Conservation (phyloP, 2,888 invertebrate species). For the Thecocarcelia acutangulata region DNA sequence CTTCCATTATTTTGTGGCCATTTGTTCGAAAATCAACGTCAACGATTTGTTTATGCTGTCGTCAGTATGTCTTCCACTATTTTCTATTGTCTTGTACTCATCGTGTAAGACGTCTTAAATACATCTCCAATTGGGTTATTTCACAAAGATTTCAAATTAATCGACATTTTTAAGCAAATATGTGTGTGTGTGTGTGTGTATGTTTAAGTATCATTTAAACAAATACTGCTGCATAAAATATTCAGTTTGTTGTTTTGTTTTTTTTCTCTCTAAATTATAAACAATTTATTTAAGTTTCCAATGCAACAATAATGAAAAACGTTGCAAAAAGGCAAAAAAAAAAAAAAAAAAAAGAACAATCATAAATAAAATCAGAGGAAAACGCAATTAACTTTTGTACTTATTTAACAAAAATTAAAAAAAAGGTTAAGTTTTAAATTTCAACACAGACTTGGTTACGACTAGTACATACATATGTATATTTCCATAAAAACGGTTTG, state of each 20-base stretch:
- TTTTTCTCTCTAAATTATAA: conserved; percentile 59
- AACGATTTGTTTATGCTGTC: too few relatives aligned
- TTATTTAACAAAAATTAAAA: conserved; percentile 46
- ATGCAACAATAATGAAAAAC: conserved; percentile 61
- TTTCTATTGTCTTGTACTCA: too few relatives aligned
- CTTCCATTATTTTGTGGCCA: too few relatives aligned
- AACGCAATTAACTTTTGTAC: conserved; percentile 59
- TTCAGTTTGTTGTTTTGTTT: conserved; percentile 27
- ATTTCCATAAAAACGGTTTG: conserved; percentile 22
- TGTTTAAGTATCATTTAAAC: conserved; percentile 46
- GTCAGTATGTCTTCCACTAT: too few relatives aligned
- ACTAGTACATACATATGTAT: too few relatives aligned
- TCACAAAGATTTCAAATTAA: conserved; percentile 34
- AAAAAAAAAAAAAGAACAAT: conserved; percentile 44
- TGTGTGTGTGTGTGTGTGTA: conserved; percentile 38
- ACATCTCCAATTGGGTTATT: too few relatives aligned
- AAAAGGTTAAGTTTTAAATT: conserved; percentile 57
- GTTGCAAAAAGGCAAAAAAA: conserved; percentile 32
- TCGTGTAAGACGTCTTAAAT: too few relatives aligned
- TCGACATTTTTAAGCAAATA: conserved; percentile 38
- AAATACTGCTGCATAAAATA: conserved; percentile 41
- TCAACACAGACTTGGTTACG: conserved; percentile 46
- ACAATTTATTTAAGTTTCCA: conserved; percentile 66
- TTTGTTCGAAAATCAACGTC: too few relatives aligned
- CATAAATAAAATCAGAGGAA: conserved; percentile 61